These are phyloP conservation scores for Kryptolebias ocellatus DNA, from an alignment of 2,797 vertebrate species.

Conservation along the genomic window DNA sequence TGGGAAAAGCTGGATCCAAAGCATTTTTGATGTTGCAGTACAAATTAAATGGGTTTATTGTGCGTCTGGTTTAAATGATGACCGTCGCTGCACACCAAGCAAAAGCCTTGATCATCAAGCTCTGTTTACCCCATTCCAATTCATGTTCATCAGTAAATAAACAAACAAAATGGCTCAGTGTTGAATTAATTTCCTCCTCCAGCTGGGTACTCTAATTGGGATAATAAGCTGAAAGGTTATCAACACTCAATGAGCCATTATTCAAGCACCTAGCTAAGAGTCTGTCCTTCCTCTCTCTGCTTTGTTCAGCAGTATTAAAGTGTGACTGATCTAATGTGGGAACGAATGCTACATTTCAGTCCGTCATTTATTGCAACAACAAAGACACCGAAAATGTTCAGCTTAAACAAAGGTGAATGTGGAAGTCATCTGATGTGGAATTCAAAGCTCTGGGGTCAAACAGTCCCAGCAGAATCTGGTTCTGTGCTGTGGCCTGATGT, in stretches of 20 bases:
- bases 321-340: constrained; percentile 13
- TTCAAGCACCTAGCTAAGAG: constrained; percentile 63
- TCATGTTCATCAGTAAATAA: constrained; percentile 75
- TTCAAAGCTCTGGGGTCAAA: too few species aligned
- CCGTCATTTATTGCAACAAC: background rate
- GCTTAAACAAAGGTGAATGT: background rate
- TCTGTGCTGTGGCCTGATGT: too few species aligned
- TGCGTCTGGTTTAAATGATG: constrained; percentile 29
- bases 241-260: constrained; percentile 70
- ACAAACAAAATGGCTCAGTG: constrained; percentile 73
- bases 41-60: constrained; percentile 27
- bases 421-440: background rate
- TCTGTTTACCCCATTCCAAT: constrained; percentile 66
- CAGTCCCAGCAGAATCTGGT: too few species aligned
- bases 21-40: constrained; percentile 19
- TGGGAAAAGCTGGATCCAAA: background rate
- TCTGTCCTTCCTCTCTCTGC: constrained; percentile 13
- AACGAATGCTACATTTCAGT: background rate
- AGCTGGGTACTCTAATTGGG: constrained; percentile 83
- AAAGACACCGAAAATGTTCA: background rate
- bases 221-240: constrained; percentile 85
- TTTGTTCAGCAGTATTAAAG: constrained; percentile 22
- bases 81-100: constrained; percentile 3
- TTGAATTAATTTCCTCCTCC: constrained; percentile 79
- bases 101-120: constrained; percentile 42